These are phyloP conservation scores for Myiozetetes cayanensis DNA, from an alignment of 2,113 vertebrate genomes.

Conservation along the genomic window DNA sequence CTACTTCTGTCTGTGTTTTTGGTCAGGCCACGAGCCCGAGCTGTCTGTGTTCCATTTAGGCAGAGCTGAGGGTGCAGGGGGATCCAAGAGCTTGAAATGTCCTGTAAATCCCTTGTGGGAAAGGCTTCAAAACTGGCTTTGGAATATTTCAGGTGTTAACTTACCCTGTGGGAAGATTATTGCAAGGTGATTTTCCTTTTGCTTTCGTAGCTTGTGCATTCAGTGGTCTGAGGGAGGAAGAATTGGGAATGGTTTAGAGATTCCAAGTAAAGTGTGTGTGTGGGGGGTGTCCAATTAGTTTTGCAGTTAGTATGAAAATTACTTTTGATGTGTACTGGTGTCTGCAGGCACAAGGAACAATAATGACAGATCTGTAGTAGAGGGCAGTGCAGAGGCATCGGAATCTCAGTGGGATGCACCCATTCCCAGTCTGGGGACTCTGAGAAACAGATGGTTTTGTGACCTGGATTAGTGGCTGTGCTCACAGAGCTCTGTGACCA, in stretches of 20 bases:
- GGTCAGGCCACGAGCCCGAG: not conserved
- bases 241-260: not conserved
- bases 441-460: not conserved
- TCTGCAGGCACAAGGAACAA: accelerated
- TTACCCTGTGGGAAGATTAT: not conserved
- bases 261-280: not conserved
- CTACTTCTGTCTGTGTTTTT: not conserved
- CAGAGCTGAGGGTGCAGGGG: not conserved
- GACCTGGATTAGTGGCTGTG: not conserved
- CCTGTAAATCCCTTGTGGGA: not conserved
- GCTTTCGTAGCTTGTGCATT: accelerated
- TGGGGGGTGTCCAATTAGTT: not conserved
- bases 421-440: accelerated
- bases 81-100: not conserved
- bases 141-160: not conserved
- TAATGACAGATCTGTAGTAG: accelerated
- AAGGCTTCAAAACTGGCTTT: not conserved
- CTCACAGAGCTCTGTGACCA: accelerated
- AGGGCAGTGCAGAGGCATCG: not conserved
- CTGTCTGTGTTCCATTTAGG: not conserved
- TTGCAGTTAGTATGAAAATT: not conserved
- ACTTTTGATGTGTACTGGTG: not conserved
- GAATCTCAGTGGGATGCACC: not conserved
- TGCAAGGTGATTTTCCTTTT: not conserved
- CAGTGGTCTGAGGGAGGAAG: not conserved